Conservation (phyloP, 1,140 invertebrate genomes). For the Tetramorium simillimum region DNA sequence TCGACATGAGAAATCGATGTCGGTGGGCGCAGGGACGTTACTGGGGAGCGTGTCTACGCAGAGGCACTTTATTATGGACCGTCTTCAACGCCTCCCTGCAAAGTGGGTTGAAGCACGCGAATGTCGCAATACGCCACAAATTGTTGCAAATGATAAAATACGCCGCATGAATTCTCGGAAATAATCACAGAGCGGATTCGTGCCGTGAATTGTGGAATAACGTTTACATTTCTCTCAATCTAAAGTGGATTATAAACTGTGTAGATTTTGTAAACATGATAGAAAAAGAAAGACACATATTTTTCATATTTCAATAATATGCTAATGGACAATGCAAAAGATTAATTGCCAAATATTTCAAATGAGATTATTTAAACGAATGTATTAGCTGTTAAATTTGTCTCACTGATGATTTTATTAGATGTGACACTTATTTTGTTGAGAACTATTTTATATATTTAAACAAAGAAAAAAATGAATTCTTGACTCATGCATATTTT, state of each 20-base stretch:
- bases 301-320: background rate
- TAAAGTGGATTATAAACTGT: background rate
- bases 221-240: conserved; percentile 1
- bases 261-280: background rate
- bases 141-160: conserved; percentile 31
- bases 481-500: no score
- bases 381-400: no score
- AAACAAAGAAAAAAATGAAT: background rate
- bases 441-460: background rate
- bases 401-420: background rate
- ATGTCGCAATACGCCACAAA: conserved; percentile 19
- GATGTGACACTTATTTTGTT: background rate
- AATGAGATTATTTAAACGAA: background rate
- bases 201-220: background rate
- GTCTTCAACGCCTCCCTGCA: conserved; percentile 24
- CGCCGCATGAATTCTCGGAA: conserved; percentile 1
- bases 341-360: background rate
- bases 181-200: background rate
- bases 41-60: conserved; percentile 31
- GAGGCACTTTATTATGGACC: conserved; percentile 37
- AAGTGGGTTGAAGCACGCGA: conserved; percentile 33
- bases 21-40: conserved; percentile 13
- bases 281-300: background rate
- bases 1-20: conserved; percentile 53
- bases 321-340: background rate